A percentile compares a stretch with the other conserved stretches of the same genome.
phyloP scores from a whole-genome alignment of 2,113 vertebrate species.

The Ifrita kowaldi region DNA sequence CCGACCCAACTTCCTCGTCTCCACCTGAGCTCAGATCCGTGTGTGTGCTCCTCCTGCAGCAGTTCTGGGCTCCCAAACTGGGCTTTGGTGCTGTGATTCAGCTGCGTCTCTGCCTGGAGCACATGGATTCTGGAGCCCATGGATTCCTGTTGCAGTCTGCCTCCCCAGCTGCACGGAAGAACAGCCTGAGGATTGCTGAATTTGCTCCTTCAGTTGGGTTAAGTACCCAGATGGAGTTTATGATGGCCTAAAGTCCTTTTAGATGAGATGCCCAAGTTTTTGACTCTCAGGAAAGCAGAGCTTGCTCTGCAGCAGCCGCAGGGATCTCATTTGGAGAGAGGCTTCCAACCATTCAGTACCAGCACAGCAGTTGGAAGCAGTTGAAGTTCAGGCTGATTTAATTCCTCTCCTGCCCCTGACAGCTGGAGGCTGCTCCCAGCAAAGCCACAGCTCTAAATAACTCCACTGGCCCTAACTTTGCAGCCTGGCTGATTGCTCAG shows the following conservation, averaged over 20 bases:
- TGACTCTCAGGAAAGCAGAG: background rate
- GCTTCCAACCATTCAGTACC: background rate
- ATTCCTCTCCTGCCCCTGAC: background rate
- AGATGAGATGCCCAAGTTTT: rapidly evolving
- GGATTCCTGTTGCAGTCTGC: background rate
- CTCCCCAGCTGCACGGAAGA: rapidly evolving
- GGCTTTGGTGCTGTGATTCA: background rate
- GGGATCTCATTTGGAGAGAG: background rate
- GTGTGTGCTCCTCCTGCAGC: background rate
- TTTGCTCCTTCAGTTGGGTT: background rate
- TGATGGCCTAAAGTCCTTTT: background rate
- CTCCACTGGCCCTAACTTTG: background rate
- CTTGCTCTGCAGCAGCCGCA: background rate
- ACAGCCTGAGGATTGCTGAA: background rate
- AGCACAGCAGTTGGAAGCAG: background rate
- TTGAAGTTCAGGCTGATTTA: background rate
- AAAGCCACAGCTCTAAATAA: background rate
- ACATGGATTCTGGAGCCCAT: background rate
- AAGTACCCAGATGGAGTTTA: no score
- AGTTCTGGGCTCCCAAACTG: background rate
- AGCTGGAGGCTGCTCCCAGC: background rate
- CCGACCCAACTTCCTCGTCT: background rate
- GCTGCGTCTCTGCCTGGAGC: background rate
- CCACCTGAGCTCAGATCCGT: rapidly evolving
- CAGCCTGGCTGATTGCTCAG: background rate